phyloP scores from a whole-genome alignment of 1,140 invertebrate genomes.

The Calephelis virginiensis region DNA sequence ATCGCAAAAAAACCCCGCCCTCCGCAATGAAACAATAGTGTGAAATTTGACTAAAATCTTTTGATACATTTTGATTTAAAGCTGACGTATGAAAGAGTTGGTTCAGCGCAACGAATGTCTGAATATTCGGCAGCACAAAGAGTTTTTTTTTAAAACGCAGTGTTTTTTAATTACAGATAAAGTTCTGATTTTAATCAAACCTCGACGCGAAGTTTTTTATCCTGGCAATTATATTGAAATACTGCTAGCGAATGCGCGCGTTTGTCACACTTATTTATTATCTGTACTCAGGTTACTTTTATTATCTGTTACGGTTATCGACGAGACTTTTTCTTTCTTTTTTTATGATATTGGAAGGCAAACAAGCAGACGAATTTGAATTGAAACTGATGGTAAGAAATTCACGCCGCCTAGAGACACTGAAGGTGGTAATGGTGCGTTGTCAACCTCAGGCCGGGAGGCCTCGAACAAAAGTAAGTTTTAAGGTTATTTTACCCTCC shows the following conservation, averaged over 20 bases:
- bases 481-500: too few relatives aligned
- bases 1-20: constrained; percentile 51
- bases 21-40: constrained; percentile 60
- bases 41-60: constrained; percentile 68
- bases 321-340: too few relatives aligned
- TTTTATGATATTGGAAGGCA: too few relatives aligned
- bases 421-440: too few relatives aligned
- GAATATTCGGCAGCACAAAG: constrained; percentile 44
- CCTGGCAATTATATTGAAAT: constrained; percentile 19
- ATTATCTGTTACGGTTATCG: too few relatives aligned
- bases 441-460: too few relatives aligned
- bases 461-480: too few relatives aligned
- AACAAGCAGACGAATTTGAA: too few relatives aligned
- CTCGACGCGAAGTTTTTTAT: constrained; percentile 12
- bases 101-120: constrained; percentile 52
- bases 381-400: too few relatives aligned
- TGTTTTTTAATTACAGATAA: constrained; percentile 44
- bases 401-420: too few relatives aligned
- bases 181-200: constrained; percentile 59
- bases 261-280: constrained; percentile 11
- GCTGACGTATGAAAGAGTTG: constrained; percentile 54
- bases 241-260: neutral
- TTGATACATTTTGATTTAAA: constrained; percentile 69
- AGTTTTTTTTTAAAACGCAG: constrained; percentile 38
- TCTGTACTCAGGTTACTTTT: neutral